These are phyloP conservation scores for Salticus scenicus DNA, from an alignment of 2,888 invertebrate genomes.

Conservation along the genomic window DNA sequence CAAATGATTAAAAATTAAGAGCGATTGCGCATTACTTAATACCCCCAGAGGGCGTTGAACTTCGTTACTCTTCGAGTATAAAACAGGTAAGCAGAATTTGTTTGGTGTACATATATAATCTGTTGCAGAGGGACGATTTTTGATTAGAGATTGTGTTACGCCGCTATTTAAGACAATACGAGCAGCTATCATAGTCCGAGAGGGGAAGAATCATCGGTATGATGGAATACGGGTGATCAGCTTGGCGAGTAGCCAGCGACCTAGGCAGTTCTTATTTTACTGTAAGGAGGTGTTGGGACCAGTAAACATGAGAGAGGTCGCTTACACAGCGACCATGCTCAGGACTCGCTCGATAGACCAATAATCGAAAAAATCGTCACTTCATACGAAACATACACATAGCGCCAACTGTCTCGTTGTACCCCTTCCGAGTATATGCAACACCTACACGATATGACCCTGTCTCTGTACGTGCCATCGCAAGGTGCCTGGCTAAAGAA, in stretches of 20 bases:
- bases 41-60: constrained; percentile 8
- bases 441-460: neutral
- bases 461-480: neutral
- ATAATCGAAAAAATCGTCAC: constrained; percentile 2
- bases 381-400: neutral
- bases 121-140: neutral
- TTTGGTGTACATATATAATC: neutral
- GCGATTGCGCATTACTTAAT: neutral
- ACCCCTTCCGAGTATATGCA: neutral
- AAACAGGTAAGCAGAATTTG: neutral
- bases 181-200: no score
- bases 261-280: no score
- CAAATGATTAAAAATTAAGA: neutral
- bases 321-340: neutral
- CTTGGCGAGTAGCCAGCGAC: neutral
- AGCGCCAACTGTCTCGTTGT: neutral
- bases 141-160: neutral
- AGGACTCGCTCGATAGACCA: constrained; percentile 3
- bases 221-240: neutral
- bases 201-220: no score
- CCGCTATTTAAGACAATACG: neutral
- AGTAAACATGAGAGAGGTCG: neutral
- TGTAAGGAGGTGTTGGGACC: neutral
- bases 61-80: neutral
- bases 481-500: neutral